Base-by-base conservation (phyloP, 2,797 vertebrate genomes). In the Rhynchonycteris naso region DNA sequence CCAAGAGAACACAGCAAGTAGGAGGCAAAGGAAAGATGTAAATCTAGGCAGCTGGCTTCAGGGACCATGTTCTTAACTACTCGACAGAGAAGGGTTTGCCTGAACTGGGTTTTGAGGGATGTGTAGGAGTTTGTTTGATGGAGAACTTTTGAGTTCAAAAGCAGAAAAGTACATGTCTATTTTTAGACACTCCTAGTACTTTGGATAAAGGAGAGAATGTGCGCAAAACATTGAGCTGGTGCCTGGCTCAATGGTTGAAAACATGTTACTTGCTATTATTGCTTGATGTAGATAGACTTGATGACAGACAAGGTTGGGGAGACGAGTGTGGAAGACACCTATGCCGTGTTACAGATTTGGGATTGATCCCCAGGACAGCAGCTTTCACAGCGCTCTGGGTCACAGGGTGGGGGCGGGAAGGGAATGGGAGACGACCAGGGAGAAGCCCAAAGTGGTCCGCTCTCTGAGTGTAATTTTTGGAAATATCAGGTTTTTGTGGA, bases 71-170 rank as follows among this genome's bases (percentile, higher is more conserved):
- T 92, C 28, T 21, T 19, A 33, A 93, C 28, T 4, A n/a, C 18
- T 63, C 54, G 8, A 18, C 59, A 80, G 54, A 91, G 56, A 54
- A 88, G 1, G 30, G 21, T 82, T 65, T 87, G 13, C 1, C 33
- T n/a, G 54, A 71, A 33, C 12, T 52, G 52, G 76, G 74, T 85
- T 94, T 91, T 78, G 10, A 94, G 58, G 66, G 26, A 30, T 68
- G 33, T 35, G 7, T n/a, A 95, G 43, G 79, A 88, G 79, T 86
- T 92, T 18, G 3, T 71, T n/a, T 33, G 59, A 38, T 1, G 5
- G n/a, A 74, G 22, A 28, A 38, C 38, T 65, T 91, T n/a, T 33
- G 54, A 80, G 24, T 19, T 43, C 59, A 12, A 58, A 92, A 18
- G 28, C 71, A 84, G 72, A 74, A 50, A 52, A 14, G 26, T 2